Evolutionary conservation across 2,113 vertebrate genomes (phyloP), one percentile per base, ranked within the genome.

Genomic region (Clupea harengus): DNA sequence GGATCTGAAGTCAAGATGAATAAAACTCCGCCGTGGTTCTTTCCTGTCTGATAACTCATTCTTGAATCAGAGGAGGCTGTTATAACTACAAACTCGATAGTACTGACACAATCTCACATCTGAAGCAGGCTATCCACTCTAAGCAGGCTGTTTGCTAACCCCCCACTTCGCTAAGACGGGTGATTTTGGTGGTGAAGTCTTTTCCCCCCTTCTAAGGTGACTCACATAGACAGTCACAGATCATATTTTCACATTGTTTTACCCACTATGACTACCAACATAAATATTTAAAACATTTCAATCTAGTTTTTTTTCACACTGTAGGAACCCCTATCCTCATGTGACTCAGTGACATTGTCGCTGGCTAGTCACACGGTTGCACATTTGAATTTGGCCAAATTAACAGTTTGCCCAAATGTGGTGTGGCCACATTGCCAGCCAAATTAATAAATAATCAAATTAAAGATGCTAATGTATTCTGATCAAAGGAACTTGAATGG

Each of bases 361-460:
- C 83, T 83, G 84, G 81, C 82, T 84, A 82, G 84, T 83, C 83
- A 83, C 86, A 88, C 45, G 81, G 82, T 83, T 85, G 81, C 45
- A 64, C 46, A 52, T 83, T 82, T 60, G 64, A 80, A 83, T 85
- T 85, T 44, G 11, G 84, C 84, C 81, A 80, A 67, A 85, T 87
- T 82, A 81, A 82, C 64, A 85, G 86, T 82, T 85, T 85, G 86
- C 84, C 86, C 86, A 85, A 85, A 83, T 87, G 86, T 25, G 83
- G 82, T 75, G 84, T 25, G 64, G 64, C 54, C 81, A n/a, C 60
- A 78, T 44, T 46, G 49, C 83, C 82, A 44, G 25, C 83, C 81
- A 45, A 54, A 82, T 28, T 67, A 1, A 87, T 87, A 83, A 85
- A 60, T 67, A 1, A 87, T 87, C 86, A 85, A 60, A 87, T 87